Percentiles rank a stretch among this genome's conserved stretches.
Conservation (phyloP, 2,113 vertebrate species). For the Gobius niger region DNA sequence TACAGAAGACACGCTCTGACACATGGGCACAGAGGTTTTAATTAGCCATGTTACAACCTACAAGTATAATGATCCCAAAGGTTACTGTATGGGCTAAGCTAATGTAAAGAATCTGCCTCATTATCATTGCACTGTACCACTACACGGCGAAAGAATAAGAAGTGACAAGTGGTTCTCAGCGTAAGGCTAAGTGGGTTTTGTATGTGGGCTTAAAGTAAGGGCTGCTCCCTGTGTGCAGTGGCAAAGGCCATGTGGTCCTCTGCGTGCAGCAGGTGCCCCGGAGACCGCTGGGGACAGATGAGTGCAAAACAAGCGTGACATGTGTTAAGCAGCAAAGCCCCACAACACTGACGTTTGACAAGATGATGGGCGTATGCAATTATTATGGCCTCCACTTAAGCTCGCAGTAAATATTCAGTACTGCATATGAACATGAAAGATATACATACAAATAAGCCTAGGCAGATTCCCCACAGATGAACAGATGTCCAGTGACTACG, state of each 20-base stretch:
- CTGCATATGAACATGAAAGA: conserved; percentile 45
- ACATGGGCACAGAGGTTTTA: neutral
- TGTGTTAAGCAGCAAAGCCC: conserved; percentile 70
- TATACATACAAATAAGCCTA: conserved; percentile 48
- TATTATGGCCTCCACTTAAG: conserved; percentile 62
- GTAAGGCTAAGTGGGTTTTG: conserved; percentile 43
- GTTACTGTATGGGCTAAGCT: neutral
- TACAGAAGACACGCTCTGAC: neutral
- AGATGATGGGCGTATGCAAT: conserved; percentile 59
- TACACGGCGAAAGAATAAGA: conserved; percentile 23
- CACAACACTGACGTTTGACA: conserved; percentile 65
- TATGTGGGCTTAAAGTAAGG: conserved; percentile 14
- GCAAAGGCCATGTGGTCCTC: conserved; percentile 56
- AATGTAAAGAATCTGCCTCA: conserved; percentile 4
- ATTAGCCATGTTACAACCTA: neutral
- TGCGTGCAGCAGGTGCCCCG: conserved; percentile 49
- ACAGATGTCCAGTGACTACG: conserved; percentile 17
- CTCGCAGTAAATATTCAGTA: conserved; percentile 62
- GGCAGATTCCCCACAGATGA: conserved; percentile 29
- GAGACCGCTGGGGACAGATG: conserved; percentile 59
- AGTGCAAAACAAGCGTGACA: conserved; percentile 70
- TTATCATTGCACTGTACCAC: conserved; percentile 31
- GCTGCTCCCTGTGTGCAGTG: conserved; percentile 42
- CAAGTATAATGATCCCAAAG: neutral
- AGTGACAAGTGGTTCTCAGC: conserved; percentile 40